phyloP scores from a whole-genome alignment of 35 echinoderm and acorn worm species.

The Amphiura filiformis region DNA sequence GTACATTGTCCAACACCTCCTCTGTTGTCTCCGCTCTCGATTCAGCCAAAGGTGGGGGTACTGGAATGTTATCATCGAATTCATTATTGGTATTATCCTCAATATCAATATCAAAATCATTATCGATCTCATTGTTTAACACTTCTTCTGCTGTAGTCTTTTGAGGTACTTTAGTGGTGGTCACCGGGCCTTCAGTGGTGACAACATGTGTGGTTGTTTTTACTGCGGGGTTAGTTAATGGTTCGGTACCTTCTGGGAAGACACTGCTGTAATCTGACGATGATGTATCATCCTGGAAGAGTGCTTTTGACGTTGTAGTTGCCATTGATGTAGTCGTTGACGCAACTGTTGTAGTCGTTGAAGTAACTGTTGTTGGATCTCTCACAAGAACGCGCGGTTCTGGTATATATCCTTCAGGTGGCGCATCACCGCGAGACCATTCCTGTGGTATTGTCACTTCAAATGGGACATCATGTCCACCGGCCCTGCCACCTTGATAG shows the following conservation, averaged over 20 bases:
- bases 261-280: not conserved
- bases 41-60: too few relatives aligned
- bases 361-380: not conserved
- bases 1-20: not conserved
- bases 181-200: too few relatives aligned
- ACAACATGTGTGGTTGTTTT: too few relatives aligned
- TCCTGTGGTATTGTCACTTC: not conserved
- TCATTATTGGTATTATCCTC: too few relatives aligned
- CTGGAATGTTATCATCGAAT: too few relatives aligned
- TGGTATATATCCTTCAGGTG: not conserved
- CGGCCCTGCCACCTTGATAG: not conserved
- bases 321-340: not conserved
- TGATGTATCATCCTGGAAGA: not conserved
- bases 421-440: not conserved
- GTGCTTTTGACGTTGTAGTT: not conserved
- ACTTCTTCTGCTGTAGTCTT: too few relatives aligned
- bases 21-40: not conserved
- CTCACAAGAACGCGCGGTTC: not conserved
- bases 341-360: not conserved
- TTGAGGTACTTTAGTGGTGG: too few relatives aligned
- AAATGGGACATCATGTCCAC: not conserved
- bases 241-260: not conserved
- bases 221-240: too few relatives aligned
- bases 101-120: too few relatives aligned
- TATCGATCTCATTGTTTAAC: too few relatives aligned